Base-by-base conservation (phyloP, 2,888 invertebrate genomes). In the Thumatha senex region DNA sequence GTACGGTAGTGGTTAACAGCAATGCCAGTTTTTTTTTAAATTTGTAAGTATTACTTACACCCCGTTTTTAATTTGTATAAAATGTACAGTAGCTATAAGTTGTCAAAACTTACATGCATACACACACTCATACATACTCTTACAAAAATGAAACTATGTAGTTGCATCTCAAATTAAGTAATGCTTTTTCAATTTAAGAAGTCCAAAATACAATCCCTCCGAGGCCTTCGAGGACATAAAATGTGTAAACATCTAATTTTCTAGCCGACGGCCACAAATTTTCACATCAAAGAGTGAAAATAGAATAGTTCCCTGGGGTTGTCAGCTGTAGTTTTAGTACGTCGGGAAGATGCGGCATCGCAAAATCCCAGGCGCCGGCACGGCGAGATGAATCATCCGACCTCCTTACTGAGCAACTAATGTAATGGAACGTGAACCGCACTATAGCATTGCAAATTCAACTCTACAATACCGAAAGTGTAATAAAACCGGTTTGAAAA, bases 361-460 rank as follows among this genome's bases (percentile, higher is more conserved):
- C 66, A 63, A 66, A 76, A 70, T 73, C 66, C 59, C 70, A 70
- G 86, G 85, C 86, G 87, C 87, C 87, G 77, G 72, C 75, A 72
- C 72, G 84, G 70, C 86, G 86, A 66, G 54, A 67, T 86, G 87
- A 87, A 74, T 87, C 86, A 87, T 70, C 46, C 72, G 85, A 72
- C 85, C 86, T 81, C 82, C 70, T 84, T 87, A 78, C 74, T 63
- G 58, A 67, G 70, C 51, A 42, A 51, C 44, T 30, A 31, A 38
- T 49, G 46, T 56, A 51, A 52, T 48, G 50, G 43, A 40, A 34
- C 51, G 54, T 34, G 46, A 40, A 44, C 41, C 38, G 42, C 51
- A 39, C 42, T 40, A 31, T 15, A 38, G 13, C 43, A 34, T 40
- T 38, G 55, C 46, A 62, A 50, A 48, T 40, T 60, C 44, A 48